Conservation (phyloP, 2,797 vertebrate species). For the Loriculus beryllinus region DNA sequence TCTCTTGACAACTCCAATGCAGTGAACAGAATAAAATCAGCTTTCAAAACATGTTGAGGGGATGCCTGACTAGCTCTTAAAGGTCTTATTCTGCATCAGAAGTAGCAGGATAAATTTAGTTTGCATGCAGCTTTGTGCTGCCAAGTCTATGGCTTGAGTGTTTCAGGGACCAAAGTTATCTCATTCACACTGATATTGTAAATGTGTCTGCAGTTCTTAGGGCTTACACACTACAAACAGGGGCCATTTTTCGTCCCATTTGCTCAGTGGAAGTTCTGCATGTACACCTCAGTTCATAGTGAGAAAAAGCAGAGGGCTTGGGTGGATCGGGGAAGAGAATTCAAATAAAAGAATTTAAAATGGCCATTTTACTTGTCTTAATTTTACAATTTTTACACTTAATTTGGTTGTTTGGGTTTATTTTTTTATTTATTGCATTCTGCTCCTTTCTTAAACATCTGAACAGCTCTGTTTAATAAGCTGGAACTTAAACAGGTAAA, state of each 20-base stretch:
- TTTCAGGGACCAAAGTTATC: neutral
- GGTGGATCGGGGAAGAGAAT: neutral
- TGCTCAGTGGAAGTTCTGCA: neutral
- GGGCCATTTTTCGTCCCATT: neutral
- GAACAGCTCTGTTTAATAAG: slow-evolving; percentile 27
- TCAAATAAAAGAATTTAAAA: neutral
- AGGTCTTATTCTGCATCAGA: neutral
- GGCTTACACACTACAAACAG: neutral
- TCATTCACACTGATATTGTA: neutral
- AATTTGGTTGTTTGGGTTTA: neutral
- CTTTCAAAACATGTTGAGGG: neutral
- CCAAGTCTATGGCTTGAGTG: neutral
- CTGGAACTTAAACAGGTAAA: slow-evolving; percentile 13
- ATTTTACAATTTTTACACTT: neutral
- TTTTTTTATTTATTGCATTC: neutral
- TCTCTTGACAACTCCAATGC: neutral
- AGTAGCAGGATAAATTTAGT: neutral
- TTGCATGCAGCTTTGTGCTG: neutral
- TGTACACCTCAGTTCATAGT: rapidly evolving
- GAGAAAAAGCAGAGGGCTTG: neutral
- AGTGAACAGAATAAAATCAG: neutral
- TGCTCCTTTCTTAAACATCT: neutral
- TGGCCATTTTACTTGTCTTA: neutral
- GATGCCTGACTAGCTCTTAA: neutral
- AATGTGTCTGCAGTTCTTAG: neutral